A percentile compares a stretch with the other conserved stretches of the same genome.
phyloP scores from a whole-genome alignment of 1,140 invertebrate species.

The honey bee (Apis mellifera) region DNA sequence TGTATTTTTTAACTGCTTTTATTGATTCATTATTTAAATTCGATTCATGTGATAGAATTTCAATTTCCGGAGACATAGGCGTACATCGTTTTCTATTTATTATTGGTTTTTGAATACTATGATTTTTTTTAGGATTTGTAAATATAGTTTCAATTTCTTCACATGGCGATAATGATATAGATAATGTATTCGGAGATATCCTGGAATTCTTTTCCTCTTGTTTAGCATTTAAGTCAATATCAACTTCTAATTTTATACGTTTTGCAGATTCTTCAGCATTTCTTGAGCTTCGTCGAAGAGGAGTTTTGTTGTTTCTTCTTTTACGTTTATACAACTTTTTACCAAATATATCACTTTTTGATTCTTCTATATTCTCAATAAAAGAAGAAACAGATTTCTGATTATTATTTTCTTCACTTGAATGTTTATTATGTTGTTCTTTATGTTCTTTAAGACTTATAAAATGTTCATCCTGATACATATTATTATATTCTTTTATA shows the following conservation, averaged over 20 bases:
- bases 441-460: background rate
- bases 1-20: constrained; percentile 38
- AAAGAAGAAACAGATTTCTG: constrained; percentile 1
- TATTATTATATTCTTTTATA: background rate
- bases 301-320: constrained; percentile 9
- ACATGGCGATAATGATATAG: background rate
- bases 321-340: constrained; percentile 34
- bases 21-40: background rate
- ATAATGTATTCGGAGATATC: background rate
- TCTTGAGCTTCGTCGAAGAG: constrained; percentile 49
- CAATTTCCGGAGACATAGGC: background rate
- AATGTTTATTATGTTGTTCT: background rate
- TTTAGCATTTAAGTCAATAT: background rate
- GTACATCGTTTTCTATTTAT: background rate
- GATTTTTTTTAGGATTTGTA: constrained; percentile 21
- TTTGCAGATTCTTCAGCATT: constrained; percentile 44
- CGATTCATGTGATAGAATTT: background rate
- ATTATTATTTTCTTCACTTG: constrained; percentile 5
- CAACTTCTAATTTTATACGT: constrained; percentile 20
- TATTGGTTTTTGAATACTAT: constrained; percentile 1
- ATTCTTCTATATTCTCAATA: background rate
- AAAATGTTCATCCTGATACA: background rate
- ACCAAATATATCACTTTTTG: background rate
- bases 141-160: constrained; percentile 16
- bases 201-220: constrained; percentile 19